These are phyloP conservation scores for Scolopax rusticola DNA, from an alignment of 2,797 vertebrate genomes.

Conservation along the genomic window DNA sequence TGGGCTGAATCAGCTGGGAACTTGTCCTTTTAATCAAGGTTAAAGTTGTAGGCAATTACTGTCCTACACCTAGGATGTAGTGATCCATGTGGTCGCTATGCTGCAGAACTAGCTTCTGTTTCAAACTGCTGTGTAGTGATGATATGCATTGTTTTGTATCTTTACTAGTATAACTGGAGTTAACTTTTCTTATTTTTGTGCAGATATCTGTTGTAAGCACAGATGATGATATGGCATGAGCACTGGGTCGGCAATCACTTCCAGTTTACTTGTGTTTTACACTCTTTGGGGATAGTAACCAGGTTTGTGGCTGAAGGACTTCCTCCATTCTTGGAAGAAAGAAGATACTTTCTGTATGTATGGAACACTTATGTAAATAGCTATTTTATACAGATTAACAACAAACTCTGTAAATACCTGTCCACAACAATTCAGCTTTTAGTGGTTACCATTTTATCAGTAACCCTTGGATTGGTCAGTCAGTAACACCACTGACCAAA, in stretches of 20 bases:
- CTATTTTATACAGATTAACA: slow-evolving; percentile 73
- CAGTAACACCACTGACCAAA: slow-evolving; percentile 80
- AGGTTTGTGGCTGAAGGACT: slow-evolving; percentile 82
- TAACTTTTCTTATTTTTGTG: slow-evolving; percentile 30
- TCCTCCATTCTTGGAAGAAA: slow-evolving; percentile 88
- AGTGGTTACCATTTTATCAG: slow-evolving; percentile 76
- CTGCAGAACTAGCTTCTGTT: not conserved
- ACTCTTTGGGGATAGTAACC: slow-evolving; percentile 79
- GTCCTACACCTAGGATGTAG: not conserved
- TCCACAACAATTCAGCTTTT: slow-evolving; percentile 80
- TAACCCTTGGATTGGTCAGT: slow-evolving; percentile 76
- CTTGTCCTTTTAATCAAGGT: not conserved
- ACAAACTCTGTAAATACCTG: slow-evolving; percentile 78
- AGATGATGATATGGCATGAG: slow-evolving; percentile 94
- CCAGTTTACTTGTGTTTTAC: slow-evolving; percentile 67
- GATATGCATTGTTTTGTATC: not conserved
- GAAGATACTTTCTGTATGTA: slow-evolving; percentile 78
- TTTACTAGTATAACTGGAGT: not conserved
- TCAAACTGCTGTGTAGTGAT: not conserved
- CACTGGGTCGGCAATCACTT: slow-evolving; percentile 40
- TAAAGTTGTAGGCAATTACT: not conserved
- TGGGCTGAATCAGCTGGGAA: not conserved
- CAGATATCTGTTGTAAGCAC: slow-evolving; percentile 99
- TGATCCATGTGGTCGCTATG: not conserved
- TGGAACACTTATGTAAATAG: slow-evolving; percentile 81